Evolutionary conservation across 2,113 vertebrate species (phyloP), one percentile per base, ranked within the genome.

Genomic region (Labeo rohita): DNA sequence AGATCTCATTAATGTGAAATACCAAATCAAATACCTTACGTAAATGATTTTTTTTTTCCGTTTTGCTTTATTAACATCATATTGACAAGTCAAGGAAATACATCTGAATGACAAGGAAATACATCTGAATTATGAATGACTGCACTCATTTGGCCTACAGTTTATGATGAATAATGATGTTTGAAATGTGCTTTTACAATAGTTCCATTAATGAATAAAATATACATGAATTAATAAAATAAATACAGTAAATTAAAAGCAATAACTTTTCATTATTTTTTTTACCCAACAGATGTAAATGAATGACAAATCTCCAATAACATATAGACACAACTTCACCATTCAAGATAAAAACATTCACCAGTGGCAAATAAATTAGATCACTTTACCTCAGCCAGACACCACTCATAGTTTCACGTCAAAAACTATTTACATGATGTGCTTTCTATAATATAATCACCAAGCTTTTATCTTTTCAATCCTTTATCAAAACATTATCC

Each of bases 381-480:
- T 70, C 66, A 49, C 6, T 74, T 74, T 74, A 74, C 45, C 45
- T 74, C 0, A 0, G 1, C 36, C 10, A 79, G n/a, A 39, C n/a
- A 47, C n/a, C 43, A 49, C 78, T 80, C 8, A 43, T 21, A 18
- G 21, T 74, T 74, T 47, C 43, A 76, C 15, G 23, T 76, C 8
- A 15, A 50, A 34, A 52, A 16, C 39, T 34, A 16, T 50, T 49
- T 34, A 76, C 4, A 34, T 77, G 74, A 50, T 77, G 75, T 34
- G 4, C 23, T 52, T 39, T 39, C 49, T 45, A 59, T 52, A 68
- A 16, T 21, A 36, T 34, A 68, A 66, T 82, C 47, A 82, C 52
- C 45, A 70, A 8, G 4, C 47, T 70, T 82, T 36, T 65, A 66
- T 50, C 45, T 81, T 66, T 81, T 65, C 45, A 81, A 66, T 66